Evolutionary conservation across 2,888 invertebrate species (phyloP).

Genomic region (Linyphia triangularis): DNA sequence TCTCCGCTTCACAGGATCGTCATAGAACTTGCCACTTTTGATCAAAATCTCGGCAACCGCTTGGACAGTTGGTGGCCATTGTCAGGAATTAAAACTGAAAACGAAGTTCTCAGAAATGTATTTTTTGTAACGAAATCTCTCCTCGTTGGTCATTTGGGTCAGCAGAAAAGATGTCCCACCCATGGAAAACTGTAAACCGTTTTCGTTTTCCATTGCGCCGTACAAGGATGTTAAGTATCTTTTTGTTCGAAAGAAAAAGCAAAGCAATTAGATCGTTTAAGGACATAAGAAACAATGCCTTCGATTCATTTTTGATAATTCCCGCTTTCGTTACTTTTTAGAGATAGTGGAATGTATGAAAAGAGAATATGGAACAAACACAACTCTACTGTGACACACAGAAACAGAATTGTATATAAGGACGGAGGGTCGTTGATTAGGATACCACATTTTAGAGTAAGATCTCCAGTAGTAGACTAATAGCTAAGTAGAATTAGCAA

Average conservation of each 20-base stretch:
- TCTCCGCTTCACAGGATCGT: conserved; percentile 9
- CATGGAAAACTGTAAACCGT: background rate
- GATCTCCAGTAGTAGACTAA: background rate
- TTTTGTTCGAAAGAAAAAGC: conserved; percentile 23
- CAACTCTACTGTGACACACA: background rate
- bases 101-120: conserved; percentile 27
- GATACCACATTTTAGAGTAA: background rate
- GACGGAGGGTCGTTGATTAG: background rate
- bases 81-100: conserved; percentile 35
- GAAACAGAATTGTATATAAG: conserved; percentile 23
- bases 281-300: conserved; percentile 45
- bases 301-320: conserved; percentile 50
- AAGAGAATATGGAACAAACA: conserved; percentile 31
- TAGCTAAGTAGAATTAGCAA: background rate
- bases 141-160: conserved; percentile 64
- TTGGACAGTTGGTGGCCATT: conserved; percentile 7
- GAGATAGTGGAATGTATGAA: conserved; percentile 51
- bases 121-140: conserved; percentile 16
- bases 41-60: conserved; percentile 8
- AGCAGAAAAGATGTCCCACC: conserved; percentile 33
- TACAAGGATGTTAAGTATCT: conserved; percentile 58
- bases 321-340: conserved; percentile 62
- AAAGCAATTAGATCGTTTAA: conserved; percentile 72
- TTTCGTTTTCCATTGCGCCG: conserved; percentile 53
- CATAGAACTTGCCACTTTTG: conserved; percentile 33